These are phyloP conservation scores for Phalacrocorax carbo DNA, from an alignment of 2,113 vertebrate species.

Conservation along the genomic window DNA sequence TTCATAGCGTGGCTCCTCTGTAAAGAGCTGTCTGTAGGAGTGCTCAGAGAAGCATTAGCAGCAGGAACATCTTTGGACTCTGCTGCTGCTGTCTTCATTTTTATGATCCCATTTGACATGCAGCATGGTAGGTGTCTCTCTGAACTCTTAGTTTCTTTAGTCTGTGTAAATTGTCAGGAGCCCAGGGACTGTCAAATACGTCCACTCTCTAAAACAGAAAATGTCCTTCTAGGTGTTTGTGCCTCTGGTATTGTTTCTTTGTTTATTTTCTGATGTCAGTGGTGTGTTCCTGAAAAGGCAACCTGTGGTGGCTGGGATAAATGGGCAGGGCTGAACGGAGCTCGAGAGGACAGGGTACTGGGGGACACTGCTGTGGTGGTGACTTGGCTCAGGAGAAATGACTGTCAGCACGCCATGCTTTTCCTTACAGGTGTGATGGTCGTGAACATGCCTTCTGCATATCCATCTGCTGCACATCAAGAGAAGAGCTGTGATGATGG, in stretches of 20 bases:
- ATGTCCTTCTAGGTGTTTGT: background rate
- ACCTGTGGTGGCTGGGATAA: background rate
- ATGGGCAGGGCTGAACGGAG: background rate
- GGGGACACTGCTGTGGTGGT: background rate
- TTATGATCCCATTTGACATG: background rate
- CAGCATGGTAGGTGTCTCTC: background rate
- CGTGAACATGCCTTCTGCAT: background rate
- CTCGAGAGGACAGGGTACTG: background rate
- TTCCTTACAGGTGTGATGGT: background rate
- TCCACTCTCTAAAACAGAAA: background rate
- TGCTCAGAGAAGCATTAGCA: background rate
- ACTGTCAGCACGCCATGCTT: accelerated
- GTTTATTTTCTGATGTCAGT: background rate
- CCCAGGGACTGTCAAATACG: background rate
- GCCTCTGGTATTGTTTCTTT: background rate
- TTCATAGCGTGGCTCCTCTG: background rate
- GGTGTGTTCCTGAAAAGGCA: background rate
- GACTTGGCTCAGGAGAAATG: background rate
- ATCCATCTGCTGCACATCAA: background rate
- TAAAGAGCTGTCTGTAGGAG: background rate
- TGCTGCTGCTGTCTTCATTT: background rate
- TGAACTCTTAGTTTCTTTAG: background rate
- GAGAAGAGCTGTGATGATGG: background rate
- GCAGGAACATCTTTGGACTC: background rate
- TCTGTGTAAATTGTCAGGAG: background rate